phyloP scores from a whole-genome alignment of 2,113 vertebrate genomes.

The Eublepharis macularius region DNA sequence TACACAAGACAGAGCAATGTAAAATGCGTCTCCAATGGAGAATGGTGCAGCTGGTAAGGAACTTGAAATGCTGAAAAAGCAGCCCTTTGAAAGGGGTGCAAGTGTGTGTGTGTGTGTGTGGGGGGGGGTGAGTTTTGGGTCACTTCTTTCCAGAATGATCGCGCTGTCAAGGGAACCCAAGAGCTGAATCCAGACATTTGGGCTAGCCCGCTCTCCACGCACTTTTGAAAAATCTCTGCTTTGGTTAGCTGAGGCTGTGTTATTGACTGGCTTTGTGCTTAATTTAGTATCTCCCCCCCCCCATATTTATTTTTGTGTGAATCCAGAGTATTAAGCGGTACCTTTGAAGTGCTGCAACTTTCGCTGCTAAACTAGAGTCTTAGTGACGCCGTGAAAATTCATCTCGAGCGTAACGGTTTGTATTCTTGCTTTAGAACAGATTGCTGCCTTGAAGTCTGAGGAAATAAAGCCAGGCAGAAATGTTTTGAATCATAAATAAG shows the following conservation, averaged over 20 bases:
- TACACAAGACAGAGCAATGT: not conserved
- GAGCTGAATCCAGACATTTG: too few relatives aligned
- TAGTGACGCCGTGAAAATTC: not conserved
- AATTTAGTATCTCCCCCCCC: not conserved
- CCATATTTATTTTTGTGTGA: not conserved
- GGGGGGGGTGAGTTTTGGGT: not conserved
- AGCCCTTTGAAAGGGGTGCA: too few relatives aligned
- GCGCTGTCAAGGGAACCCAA: not conserved
- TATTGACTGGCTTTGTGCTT: not conserved
- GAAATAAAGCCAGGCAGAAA: too few relatives aligned
- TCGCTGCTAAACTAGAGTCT: not conserved
- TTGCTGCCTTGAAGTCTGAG: not conserved
- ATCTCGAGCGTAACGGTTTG: not conserved
- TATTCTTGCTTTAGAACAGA: not conserved
- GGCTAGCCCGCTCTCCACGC: too few relatives aligned
- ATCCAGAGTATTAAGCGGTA: not conserved
- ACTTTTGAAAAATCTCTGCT: too few relatives aligned
- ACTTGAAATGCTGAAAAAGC: conserved; percentile 8
- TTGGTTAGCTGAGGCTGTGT: not conserved
- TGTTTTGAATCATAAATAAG: too few relatives aligned
- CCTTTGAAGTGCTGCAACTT: not conserved
- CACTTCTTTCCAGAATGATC: not conserved
- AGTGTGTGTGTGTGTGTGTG: too few relatives aligned
- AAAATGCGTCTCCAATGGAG: conserved; percentile 58
- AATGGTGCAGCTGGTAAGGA: conserved; percentile 56